Evolutionary conservation across 2,797 vertebrate genomes (phyloP), one percentile per base, ranked within the genome.

Genomic region (Poeciliopsis infans): DNA sequence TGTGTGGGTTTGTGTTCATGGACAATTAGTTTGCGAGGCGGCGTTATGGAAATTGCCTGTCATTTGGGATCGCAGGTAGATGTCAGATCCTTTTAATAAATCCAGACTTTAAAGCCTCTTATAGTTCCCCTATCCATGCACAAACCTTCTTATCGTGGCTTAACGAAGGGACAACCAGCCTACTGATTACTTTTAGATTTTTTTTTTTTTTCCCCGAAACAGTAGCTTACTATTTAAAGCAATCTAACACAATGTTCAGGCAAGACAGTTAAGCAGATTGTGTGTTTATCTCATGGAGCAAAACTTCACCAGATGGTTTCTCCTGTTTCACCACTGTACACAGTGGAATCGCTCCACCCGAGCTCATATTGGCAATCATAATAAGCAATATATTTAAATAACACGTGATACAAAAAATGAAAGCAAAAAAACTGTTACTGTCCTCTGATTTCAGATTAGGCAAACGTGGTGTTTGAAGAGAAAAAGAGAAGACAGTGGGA

Each of bases 161-260:
- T 93, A 95, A 94, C 91, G 90, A 91, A 84, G 74, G 82, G 86
- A 93, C 87, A 89, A 93, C 93, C 93, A 90, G 86, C 68, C 73
- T 51, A 33, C 91, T 95, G 95, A 96, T 96, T 96, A 95, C 95
- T 95, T 96, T 95, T 86, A 93, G 85, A 94, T 94, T 49, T 49
- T 51, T 94, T 92, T 16, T 47, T 18, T 47, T 51, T 94, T 91
- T 91, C 93, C 93, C 81, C 78, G 92, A 94, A 93, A 92, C 84
- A 93, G 88, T 94, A 93, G 94, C 94, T 95, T 96, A 95, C 90
- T 92, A 87, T 94, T 95, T 90, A 93, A 94, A 89, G 92, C 91
- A 94, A 95, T 95, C 92, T 83, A 85, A 82, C 84, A 77, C 79
- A 83, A 80, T 92, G 88, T 90, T 83, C 61, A 76, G 79, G 79